These are phyloP conservation scores for Mesoligia furuncula DNA, from an alignment of 2,888 invertebrate species.

Conservation along the genomic window DNA sequence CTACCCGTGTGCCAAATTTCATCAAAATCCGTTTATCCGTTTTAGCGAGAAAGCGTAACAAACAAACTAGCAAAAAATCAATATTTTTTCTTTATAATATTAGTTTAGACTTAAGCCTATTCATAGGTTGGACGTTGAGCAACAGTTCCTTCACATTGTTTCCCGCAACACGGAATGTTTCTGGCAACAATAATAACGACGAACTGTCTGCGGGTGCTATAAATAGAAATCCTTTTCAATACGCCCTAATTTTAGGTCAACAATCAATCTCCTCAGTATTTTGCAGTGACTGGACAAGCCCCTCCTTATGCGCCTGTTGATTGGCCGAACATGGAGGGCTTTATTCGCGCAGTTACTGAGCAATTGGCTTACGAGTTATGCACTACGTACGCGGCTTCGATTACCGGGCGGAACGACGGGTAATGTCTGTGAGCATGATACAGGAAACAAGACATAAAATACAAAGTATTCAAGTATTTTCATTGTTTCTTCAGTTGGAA, in stretches of 20 bases:
- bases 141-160: background rate
- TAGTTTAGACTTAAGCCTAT: background rate
- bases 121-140: background rate
- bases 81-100: too few relatives aligned
- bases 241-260: constrained; percentile 38
- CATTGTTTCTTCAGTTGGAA: constrained; percentile 19
- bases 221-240: constrained; percentile 41
- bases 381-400: constrained; percentile 21
- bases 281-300: constrained; percentile 14
- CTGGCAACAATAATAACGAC: background rate
- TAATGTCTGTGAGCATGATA: constrained; percentile 17
- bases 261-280: constrained; percentile 40
- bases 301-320: constrained; percentile 27
- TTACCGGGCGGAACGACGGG: constrained; percentile 31
- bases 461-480: constrained; percentile 12
- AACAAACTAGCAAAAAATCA: too few relatives aligned
- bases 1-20: too few relatives aligned
- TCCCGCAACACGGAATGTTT: background rate
- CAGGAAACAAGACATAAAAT: constrained; percentile 36
- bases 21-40: too few relatives aligned
- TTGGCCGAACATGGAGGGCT: constrained; percentile 37
- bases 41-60: too few relatives aligned
- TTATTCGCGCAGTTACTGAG: constrained; percentile 44
- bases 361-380: constrained; percentile 24
- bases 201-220: background rate